These are phyloP conservation scores for Hesperophylax magnus DNA, from an alignment of 1,140 invertebrate genomes.

Conservation along the genomic window DNA sequence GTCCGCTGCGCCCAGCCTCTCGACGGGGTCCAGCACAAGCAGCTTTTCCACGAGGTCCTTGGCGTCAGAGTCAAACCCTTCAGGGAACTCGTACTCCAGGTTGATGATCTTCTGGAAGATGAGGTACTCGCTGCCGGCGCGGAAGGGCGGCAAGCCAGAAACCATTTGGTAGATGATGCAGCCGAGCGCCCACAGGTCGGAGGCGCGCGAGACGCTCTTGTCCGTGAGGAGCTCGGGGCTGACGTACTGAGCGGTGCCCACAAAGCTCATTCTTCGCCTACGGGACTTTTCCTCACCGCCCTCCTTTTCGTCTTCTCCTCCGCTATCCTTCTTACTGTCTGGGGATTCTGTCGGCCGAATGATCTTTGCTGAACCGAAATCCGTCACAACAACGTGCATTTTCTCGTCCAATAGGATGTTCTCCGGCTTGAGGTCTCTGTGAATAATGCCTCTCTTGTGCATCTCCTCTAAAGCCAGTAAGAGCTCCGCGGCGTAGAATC, in stretches of 20 bases:
- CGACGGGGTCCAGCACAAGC: conserved; percentile 84
- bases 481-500: conserved; percentile 96
- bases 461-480: conserved; percentile 93
- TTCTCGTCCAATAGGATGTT: conserved; percentile 92
- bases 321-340: conserved; percentile 56
- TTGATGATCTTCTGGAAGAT: conserved; percentile 97
- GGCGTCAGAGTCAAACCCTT: conserved; percentile 87
- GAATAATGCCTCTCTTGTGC: conserved; percentile 91
- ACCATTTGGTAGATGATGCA: conserved; percentile 99
- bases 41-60: conserved; percentile 91
- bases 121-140: conserved; percentile 93
- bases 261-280: conserved; percentile 88
- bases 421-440: conserved; percentile 93
- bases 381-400: conserved; percentile 97
- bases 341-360: conserved; percentile 67
- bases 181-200: conserved; percentile 98
- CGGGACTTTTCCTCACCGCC: conserved; percentile 63
- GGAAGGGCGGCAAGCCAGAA: conserved; percentile 92
- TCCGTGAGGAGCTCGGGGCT: conserved; percentile 95
- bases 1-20: conserved; percentile 89
- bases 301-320: conserved; percentile 57
- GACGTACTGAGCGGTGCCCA: conserved; percentile 99
- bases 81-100: conserved; percentile 93
- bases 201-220: conserved; percentile 83
- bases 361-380: conserved; percentile 98